A percentile compares a stretch with the other conserved stretches of the same genome.
Evolutionary conservation across 2,113 vertebrate species (phyloP).

Genomic region (Madoqua kirkii): DNA sequence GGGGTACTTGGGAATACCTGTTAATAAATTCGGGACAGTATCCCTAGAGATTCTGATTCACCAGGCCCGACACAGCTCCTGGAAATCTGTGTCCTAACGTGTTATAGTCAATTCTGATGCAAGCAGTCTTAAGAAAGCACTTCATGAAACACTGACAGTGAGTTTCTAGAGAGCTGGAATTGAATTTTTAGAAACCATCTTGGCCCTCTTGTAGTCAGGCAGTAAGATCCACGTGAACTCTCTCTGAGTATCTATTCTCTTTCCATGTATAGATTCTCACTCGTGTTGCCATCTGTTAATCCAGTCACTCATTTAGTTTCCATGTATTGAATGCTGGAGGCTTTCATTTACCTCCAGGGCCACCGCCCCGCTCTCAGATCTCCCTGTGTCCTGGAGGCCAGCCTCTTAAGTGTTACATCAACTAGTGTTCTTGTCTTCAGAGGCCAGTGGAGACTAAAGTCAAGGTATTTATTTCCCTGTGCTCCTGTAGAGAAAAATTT

Average conservation of each 20-base stretch:
- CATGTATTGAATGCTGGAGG: neutral
- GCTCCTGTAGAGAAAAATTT: neutral
- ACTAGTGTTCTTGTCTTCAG: neutral
- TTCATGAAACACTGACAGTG: neutral
- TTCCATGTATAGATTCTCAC: neutral
- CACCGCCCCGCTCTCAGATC: fast-evolving
- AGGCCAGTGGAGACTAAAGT: neutral
- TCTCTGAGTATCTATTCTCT: neutral
- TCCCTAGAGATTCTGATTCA: neutral
- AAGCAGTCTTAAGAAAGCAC: neutral
- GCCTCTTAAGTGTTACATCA: neutral
- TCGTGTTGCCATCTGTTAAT: neutral
- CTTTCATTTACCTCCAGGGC: neutral
- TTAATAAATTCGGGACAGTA: neutral
- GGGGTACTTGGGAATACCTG: neutral
- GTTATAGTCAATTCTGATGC: neutral
- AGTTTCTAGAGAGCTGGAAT: neutral
- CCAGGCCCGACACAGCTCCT: neutral
- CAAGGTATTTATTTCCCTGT: neutral
- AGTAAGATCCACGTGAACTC: neutral
- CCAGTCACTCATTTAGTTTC: neutral
- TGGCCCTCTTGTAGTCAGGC: neutral
- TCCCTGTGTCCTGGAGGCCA: neutral
- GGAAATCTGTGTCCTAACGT: neutral
- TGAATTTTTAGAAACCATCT: neutral